Evolutionary conservation across 2,888 invertebrate species (phyloP).

Genomic region (Automeris io): DNA sequence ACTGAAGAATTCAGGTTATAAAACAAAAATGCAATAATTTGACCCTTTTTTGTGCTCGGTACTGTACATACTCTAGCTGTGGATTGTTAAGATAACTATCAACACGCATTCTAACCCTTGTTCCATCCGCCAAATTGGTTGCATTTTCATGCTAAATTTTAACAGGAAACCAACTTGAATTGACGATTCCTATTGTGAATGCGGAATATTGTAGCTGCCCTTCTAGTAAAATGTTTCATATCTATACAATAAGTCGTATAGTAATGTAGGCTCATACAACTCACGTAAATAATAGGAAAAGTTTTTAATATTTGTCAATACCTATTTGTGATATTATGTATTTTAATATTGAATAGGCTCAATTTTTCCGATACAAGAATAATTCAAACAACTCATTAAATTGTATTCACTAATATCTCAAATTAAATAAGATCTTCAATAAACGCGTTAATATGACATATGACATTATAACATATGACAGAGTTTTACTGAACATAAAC

Average conservation of each 20-base stretch:
- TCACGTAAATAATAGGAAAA: too few species aligned
- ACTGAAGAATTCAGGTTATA: background rate
- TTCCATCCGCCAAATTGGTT: constrained; percentile 68
- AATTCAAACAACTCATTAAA: too few species aligned
- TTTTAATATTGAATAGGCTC: too few species aligned
- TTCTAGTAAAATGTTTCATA: too few species aligned
- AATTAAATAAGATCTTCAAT: too few species aligned
- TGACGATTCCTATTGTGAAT: constrained; percentile 5
- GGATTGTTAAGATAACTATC: constrained; percentile 63
- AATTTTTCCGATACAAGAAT: too few species aligned
- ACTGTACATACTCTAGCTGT: constrained; percentile 43
- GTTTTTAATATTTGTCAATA: too few species aligned
- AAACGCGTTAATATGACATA: too few species aligned
- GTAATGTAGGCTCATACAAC: too few species aligned
- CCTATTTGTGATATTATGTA: too few species aligned
- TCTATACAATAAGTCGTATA: too few species aligned
- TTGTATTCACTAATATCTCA: too few species aligned
- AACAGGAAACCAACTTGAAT: constrained; percentile 33
- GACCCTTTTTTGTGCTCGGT: constrained; percentile 38
- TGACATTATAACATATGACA: constrained; percentile 23
- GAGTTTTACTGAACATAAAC: constrained; percentile 9
- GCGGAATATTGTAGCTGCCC: constrained; percentile 13
- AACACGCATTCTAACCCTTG: constrained; percentile 68
- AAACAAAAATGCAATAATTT: background rate
- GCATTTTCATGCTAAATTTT: constrained; percentile 66